These are phyloP conservation scores for Heliopora coerulea DNA, from an alignment of 92 coral and sea anemone genomes.

Conservation along the genomic window DNA sequence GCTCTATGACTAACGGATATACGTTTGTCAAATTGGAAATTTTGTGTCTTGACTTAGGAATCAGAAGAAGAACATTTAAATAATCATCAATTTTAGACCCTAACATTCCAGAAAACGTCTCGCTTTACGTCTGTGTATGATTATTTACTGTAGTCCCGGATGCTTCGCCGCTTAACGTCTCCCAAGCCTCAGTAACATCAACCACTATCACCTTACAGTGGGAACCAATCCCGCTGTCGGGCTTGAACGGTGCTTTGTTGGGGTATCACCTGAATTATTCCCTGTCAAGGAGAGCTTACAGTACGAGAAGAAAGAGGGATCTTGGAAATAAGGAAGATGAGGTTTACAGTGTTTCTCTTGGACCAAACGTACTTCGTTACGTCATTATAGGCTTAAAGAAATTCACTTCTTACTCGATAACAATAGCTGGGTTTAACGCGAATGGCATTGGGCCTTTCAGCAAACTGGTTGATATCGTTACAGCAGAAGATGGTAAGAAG, in stretches of 20 bases:
- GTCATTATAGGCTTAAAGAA: constrained; percentile 48
- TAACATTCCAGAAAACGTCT: too few species aligned
- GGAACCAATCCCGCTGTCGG: constrained; percentile 25
- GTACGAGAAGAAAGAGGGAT: constrained; percentile 35
- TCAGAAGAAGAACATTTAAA: too few species aligned
- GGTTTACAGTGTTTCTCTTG: constrained; percentile 30
- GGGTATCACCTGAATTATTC: constrained; percentile 45
- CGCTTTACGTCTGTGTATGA: neutral
- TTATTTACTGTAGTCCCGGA: constrained; percentile 51
- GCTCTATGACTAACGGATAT: too few species aligned
- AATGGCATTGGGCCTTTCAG: constrained; percentile 60
- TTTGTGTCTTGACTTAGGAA: too few species aligned
- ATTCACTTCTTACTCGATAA: constrained; percentile 58
- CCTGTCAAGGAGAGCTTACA: constrained; percentile 3
- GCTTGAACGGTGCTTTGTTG: constrained; percentile 39
- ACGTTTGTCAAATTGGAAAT: too few species aligned
- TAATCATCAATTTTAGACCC: too few species aligned
- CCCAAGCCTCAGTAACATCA: constrained; percentile 25
- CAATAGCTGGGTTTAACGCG: constrained; percentile 69
- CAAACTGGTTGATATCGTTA: constrained; percentile 48
- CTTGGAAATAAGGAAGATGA: neutral
- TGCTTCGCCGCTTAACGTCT: constrained; percentile 43
- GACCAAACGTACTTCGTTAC: constrained; percentile 29
- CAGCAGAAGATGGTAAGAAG: constrained; percentile 81
- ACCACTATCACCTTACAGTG: constrained; percentile 37